phyloP scores from a whole-genome alignment of 2,888 invertebrate species.

The Drosophila meridiana region DNA sequence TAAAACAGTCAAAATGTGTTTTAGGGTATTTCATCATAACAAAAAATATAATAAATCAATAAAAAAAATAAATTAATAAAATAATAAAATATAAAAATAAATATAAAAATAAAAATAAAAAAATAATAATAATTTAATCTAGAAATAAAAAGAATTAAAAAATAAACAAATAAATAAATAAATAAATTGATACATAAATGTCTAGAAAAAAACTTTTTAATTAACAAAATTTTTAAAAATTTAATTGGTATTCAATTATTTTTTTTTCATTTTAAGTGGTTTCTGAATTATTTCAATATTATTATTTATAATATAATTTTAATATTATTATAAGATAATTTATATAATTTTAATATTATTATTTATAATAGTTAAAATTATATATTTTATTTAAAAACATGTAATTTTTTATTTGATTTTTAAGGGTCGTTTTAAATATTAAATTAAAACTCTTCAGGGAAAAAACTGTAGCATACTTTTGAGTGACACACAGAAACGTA shows the following conservation, averaged over 20 bases:
- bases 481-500: not conserved
- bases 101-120: not conserved
- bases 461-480: slow-evolving; percentile 2
- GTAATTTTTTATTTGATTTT: not conserved
- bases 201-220: no score
- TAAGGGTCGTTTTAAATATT: no score
- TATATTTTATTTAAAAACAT: not conserved
- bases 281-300: no score
- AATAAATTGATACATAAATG: no score
- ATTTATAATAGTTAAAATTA: not conserved
- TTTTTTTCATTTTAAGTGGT: no score
- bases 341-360: no score
- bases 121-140: not conserved
- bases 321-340: no score
- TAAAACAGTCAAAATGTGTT: not conserved
- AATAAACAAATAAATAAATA: no score
- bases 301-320: not conserved
- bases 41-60: not conserved
- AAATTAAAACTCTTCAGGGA: not conserved
- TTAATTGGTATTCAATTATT: no score
- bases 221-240: no score
- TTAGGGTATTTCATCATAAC: not conserved
- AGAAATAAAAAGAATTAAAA: not conserved
- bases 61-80: not conserved
- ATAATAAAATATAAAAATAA: not conserved